Evolutionary conservation across 2,113 vertebrate species (phyloP), one percentile per base, ranked within the genome.

Genomic region (Hymenochirus boettgeri): DNA sequence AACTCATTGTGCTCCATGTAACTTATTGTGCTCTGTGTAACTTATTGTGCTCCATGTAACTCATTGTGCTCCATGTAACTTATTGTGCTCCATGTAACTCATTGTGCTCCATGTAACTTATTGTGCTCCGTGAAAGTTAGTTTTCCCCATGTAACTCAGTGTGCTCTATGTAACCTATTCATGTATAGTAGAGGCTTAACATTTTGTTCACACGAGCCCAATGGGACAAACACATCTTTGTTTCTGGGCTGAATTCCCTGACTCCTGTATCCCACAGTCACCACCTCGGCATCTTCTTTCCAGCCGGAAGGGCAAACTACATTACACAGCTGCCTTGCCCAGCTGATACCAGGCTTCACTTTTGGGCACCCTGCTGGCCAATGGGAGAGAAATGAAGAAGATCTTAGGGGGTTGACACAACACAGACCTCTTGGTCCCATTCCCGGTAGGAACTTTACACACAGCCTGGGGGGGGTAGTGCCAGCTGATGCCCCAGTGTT

Each of bases 281-380:
- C 17, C 0, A 10, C 52, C 52, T 21, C 29, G 18, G 24, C 57
- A 7, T 23, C 1, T 1, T 13, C 47, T 17, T 1, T 25, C 69
- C 64, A 55, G 54, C n/a, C 46, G 47, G 31, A 12, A 15, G 47
- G 10, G 60, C 19, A 50, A 17, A 39, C 24, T 21, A 18, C 18
- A 61, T 10, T 4, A 7, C n/a, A 15, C 37, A 39, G 57, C 62
- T 63, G 65, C 59, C 57, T 23, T 13, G 69, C 1, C 4, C 73
- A 79, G 77, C 77, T 77, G 73, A 74, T 60, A 56, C 72, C 6
- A 64, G 50, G 69, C 37, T 57, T 61, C 70, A 21, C 29, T 74
- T 9, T 56, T 27, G 27, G 65, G 72, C 69, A 71, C 52, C 69
- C 61, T 70, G 73, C 73, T 69, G 60, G 26, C 61, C 61, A 21